phyloP scores from a whole-genome alignment of 2,888 invertebrate genomes.

The Melipona beecheii region DNA sequence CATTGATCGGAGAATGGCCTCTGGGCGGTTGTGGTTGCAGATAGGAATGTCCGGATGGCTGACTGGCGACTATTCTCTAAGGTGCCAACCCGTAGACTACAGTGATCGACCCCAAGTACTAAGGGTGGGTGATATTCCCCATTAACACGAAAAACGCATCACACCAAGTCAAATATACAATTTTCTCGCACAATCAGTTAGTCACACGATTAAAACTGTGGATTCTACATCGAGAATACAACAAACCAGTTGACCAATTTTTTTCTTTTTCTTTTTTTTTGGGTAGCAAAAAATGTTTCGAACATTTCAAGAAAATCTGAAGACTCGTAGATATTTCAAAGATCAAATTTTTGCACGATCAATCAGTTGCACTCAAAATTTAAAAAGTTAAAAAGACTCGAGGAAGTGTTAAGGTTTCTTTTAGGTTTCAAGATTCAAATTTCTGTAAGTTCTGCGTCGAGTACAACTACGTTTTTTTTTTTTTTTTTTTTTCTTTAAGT shows the following conservation, averaged over 20 bases:
- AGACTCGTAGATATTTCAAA: too few relatives aligned
- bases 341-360: too few relatives aligned
- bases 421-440: neutral
- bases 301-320: too few relatives aligned
- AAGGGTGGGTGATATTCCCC: constrained; percentile 89
- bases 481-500: neutral
- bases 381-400: neutral
- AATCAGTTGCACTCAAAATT: neutral
- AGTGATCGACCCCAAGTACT: constrained; percentile 95
- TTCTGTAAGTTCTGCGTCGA: neutral
- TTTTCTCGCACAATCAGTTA: neutral
- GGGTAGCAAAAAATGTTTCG: too few relatives aligned
- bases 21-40: constrained; percentile 87
- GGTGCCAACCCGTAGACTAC: constrained; percentile 98
- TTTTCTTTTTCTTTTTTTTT: too few relatives aligned
- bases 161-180: constrained; percentile 31
- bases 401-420: neutral
- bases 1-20: constrained; percentile 78
- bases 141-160: constrained; percentile 53
- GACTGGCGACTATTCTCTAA: constrained; percentile 96
- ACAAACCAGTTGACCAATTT: too few relatives aligned
- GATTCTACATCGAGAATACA: neutral
- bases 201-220: neutral
- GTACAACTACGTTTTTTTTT: neutral
- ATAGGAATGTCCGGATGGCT: constrained; percentile 96